Evolutionary conservation across 2,113 vertebrate species (phyloP).

Genomic region (Nibea coibor): DNA sequence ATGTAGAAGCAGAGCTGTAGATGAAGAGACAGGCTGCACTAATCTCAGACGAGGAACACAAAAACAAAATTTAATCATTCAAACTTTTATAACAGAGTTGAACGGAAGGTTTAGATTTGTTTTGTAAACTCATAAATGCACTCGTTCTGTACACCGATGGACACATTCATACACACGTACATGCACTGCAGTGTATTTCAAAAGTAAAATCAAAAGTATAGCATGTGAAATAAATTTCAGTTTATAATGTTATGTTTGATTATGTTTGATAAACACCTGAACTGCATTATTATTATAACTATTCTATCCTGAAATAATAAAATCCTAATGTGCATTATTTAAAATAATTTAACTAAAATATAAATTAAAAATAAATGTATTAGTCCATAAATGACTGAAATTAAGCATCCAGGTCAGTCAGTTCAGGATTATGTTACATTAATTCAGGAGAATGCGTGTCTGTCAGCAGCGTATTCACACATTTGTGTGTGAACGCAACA

Average conservation of each 20-base stretch:
- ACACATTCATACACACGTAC: background rate
- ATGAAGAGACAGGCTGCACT: background rate
- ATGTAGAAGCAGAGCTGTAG: background rate
- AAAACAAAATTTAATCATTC: background rate
- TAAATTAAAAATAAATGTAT: background rate
- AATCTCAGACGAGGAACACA: background rate
- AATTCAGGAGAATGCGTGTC: background rate
- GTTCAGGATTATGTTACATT: background rate
- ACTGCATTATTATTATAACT: background rate
- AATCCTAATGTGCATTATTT: background rate
- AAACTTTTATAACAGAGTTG: background rate
- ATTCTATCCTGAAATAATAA: background rate
- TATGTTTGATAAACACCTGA: background rate
- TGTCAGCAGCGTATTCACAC: background rate
- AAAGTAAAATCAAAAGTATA: constrained; percentile 8
- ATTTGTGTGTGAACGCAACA: background rate
- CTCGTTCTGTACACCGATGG: too few relatives aligned
- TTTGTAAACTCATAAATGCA: background rate
- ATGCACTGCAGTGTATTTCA: background rate
- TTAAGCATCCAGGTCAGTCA: background rate
- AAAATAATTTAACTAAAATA: background rate
- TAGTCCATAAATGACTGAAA: background rate
- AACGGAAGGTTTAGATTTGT: background rate
- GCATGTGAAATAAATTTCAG: background rate
- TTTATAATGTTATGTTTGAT: background rate